A percentile compares a stretch with the other conserved stretches of the same genome.
Evolutionary conservation across 1,140 invertebrate species (phyloP).

Genomic region (Eumeta japonica): DNA sequence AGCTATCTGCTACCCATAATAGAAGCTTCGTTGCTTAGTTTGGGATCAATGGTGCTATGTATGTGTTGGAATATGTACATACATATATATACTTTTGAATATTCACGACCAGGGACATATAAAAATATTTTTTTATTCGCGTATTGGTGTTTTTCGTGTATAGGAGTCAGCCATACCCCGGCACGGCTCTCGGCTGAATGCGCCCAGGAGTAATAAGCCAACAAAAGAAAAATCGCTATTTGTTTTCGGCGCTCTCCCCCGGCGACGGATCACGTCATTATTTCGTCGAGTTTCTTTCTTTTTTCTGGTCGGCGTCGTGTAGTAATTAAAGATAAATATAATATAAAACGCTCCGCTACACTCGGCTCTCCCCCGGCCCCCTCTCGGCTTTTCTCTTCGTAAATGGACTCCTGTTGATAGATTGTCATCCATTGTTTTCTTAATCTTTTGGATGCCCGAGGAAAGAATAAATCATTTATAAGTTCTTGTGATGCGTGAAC

Average conservation of each 20-base stretch:
- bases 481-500: constrained; percentile 12
- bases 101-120: no score
- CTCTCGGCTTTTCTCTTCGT: constrained; percentile 40
- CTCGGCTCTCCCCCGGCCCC: constrained; percentile 30
- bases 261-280: constrained; percentile 44
- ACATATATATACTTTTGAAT: no score
- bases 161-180: no score
- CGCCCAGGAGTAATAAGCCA: constrained; percentile 51
- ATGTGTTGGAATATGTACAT: no score
- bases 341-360: constrained; percentile 52
- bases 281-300: constrained; percentile 30
- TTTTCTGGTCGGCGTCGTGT: constrained; percentile 32
- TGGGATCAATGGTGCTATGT: no score
- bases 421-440: constrained; percentile 53
- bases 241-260: constrained; percentile 44
- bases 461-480: constrained; percentile 54
- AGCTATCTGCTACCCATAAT: no score
- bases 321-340: constrained; percentile 57
- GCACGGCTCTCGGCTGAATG: no score
- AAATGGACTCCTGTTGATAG: constrained; percentile 50
- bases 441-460: constrained; percentile 38
- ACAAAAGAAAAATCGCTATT: constrained; percentile 56
- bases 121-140: no score
- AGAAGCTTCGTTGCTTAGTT: no score
- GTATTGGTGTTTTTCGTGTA: no score